phyloP scores from a whole-genome alignment of 2,797 vertebrate species.

The Enteromius paludinosus region DNA sequence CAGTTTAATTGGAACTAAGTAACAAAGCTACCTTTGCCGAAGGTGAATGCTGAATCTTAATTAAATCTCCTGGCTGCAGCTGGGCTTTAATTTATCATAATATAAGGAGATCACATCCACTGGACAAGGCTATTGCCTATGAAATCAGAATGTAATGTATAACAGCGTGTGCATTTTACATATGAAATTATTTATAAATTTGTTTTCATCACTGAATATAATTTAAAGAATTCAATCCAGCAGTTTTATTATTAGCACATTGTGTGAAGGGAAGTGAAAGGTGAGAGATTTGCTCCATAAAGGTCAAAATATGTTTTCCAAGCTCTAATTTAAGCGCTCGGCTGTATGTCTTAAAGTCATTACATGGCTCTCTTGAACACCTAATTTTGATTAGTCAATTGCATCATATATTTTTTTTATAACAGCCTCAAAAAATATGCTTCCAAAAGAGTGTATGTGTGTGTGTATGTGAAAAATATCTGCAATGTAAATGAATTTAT shows the following conservation, averaged over 20 bases:
- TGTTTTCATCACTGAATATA: conserved; percentile 37
- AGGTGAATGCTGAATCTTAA: conserved; percentile 76
- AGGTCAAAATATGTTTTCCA: conserved; percentile 34
- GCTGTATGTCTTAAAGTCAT: not conserved
- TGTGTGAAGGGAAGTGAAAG: conserved; percentile 7
- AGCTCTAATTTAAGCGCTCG: conserved; percentile 4
- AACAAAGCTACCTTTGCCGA: conserved; percentile 71
- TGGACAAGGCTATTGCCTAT: conserved; percentile 64
- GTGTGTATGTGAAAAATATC: not conserved
- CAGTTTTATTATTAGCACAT: conserved; percentile 17
- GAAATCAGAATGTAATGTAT: conserved; percentile 56
- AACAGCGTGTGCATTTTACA: conserved; percentile 38
- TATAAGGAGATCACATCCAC: conserved; percentile 67
- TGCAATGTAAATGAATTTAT: not conserved
- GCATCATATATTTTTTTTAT: not conserved
- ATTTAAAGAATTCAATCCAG: conserved; percentile 28
- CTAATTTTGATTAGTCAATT: not conserved
- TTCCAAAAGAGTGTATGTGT: not conserved
- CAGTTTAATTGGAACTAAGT: conserved; percentile 70
- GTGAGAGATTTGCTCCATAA: not conserved
- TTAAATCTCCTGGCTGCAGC: conserved; percentile 69
- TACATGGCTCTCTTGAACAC: not conserved
- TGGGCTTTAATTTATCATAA: conserved; percentile 75
- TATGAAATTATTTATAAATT: conserved; percentile 47
- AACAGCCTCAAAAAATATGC: not conserved